Evolutionary conservation across 2,797 vertebrate species (phyloP).

Genomic region (Gobio occitaniae): DNA sequence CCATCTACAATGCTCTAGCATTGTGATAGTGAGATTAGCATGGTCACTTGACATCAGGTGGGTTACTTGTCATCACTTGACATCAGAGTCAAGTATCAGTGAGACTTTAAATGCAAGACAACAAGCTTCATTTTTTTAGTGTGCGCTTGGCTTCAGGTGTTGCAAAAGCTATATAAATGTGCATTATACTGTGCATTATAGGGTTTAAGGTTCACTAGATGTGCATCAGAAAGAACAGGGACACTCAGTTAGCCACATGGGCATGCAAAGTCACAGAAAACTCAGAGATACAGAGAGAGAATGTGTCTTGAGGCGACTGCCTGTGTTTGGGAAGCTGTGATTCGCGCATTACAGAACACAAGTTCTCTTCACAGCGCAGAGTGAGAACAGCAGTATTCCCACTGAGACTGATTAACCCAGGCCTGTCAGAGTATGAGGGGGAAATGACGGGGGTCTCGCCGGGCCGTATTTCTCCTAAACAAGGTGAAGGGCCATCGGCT

Average conservation of each 20-base stretch:
- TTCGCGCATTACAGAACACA: conserved; percentile 42
- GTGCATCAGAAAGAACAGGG: conserved; percentile 39
- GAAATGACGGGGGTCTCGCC: conserved; percentile 94
- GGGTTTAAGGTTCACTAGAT: not conserved
- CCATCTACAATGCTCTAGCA: not conserved
- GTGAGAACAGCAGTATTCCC: conserved; percentile 85
- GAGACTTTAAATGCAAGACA: not conserved
- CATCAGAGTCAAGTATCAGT: not conserved
- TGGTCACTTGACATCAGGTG: not conserved
- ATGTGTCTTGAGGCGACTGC: conserved; percentile 31
- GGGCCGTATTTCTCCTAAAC: conserved; percentile 71
- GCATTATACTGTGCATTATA: not conserved
- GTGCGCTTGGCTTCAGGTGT: not conserved
- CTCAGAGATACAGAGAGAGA: conserved; percentile 16
- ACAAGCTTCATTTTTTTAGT: not conserved
- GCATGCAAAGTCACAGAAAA: conserved; percentile 24
- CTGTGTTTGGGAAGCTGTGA: conserved; percentile 44
- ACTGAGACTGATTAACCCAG: conserved; percentile 98
- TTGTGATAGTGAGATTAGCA: not conserved
- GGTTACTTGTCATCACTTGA: not conserved
- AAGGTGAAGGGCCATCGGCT: conserved; percentile 36
- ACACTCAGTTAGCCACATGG: not conserved
- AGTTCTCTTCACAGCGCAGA: conserved; percentile 36
- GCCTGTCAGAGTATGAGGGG: conserved; percentile 92
- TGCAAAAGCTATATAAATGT: not conserved